Base-by-base conservation (phyloP, 2,888 invertebrate species). In the Euzetes globulus region DNA sequence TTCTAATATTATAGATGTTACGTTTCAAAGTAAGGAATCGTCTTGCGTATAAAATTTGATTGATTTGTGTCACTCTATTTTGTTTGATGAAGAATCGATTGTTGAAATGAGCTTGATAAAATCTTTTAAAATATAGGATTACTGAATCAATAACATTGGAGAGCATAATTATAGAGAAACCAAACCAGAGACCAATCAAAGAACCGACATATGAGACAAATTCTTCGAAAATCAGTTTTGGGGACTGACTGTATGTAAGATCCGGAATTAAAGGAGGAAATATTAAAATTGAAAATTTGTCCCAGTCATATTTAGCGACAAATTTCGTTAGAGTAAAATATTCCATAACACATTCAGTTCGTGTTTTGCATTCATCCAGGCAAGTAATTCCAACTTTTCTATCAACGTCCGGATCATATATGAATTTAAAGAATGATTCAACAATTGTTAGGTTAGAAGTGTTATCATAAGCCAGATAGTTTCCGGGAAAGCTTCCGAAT, bases 181-280 rank as follows among this genome's bases (percentile, higher is more conserved):
- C 63, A 33, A 63, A 63, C 63, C 63, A 63, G 1, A 63, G 63
- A 19, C 63, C 27, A 17, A 63, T 63, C 1, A 63, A 7, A 63
- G 27, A 27, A 17, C 63, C 63, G 5, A 33, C 19, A 22, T 22
- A 63, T 33, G 33, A 63, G 9, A 63, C 19, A 22, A 63, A 63
- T 13, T 63, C 63, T 63, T 63, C 63, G n/a, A 63, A 33, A n/a
- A 17, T 15, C 17, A 63, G 7, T 63, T 63, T 63, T 15, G 63
- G 63, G 1, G 63, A 63, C 13, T 63, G 25, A 2, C 3, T 63
- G 5, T 22, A 3, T 5, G 33, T 17, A 1, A 33, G 25, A 17
- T 63, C 37, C 4, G 63, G 63, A 52, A 52, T 7, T 22, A 22
- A 5, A 52, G 52, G 52, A 7, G 52, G 13, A 11, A 11, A 52